Evolutionary conservation across 1,140 invertebrate genomes (phyloP).

Genomic region (Penaeus vannamei): DNA sequence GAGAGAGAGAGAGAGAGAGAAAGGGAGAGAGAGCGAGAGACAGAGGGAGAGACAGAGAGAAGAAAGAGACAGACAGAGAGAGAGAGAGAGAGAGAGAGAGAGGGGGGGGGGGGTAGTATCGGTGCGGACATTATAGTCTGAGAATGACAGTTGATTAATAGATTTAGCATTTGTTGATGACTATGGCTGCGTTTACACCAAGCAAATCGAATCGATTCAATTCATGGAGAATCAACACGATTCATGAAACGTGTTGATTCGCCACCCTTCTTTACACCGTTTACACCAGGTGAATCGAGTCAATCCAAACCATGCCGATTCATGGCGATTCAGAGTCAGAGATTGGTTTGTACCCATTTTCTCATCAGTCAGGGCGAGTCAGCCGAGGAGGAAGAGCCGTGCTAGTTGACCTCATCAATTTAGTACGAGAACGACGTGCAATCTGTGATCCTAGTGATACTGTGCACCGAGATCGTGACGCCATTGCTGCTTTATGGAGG

Average conservation of each 20-base stretch:
- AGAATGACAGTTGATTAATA: too few relatives aligned
- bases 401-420: neutral
- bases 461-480: slow-evolving; percentile 12
- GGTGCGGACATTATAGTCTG: too few relatives aligned
- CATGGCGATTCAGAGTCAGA: too few relatives aligned
- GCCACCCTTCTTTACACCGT: slow-evolving; percentile 1
- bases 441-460: slow-evolving; percentile 1
- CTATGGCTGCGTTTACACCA: slow-evolving; percentile 16
- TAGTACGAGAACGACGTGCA: too few relatives aligned
- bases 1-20: too few relatives aligned
- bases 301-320: slow-evolving; percentile 38
- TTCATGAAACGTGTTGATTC: slow-evolving; percentile 37
- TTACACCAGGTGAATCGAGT: slow-evolving; percentile 22
- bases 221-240: slow-evolving; percentile 29
- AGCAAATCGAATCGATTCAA: slow-evolving; percentile 4
- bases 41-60: too few relatives aligned
- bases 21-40: too few relatives aligned
- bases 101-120: too few relatives aligned
- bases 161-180: too few relatives aligned
- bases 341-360: slow-evolving; percentile 8
- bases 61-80: too few relatives aligned
- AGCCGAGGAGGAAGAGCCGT: neutral
- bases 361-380: slow-evolving; percentile 3
- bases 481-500: neutral
- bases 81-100: too few relatives aligned